Base-by-base conservation (phyloP, 1,140 invertebrate genomes). In the Maconellicoccus hirsutus region DNA sequence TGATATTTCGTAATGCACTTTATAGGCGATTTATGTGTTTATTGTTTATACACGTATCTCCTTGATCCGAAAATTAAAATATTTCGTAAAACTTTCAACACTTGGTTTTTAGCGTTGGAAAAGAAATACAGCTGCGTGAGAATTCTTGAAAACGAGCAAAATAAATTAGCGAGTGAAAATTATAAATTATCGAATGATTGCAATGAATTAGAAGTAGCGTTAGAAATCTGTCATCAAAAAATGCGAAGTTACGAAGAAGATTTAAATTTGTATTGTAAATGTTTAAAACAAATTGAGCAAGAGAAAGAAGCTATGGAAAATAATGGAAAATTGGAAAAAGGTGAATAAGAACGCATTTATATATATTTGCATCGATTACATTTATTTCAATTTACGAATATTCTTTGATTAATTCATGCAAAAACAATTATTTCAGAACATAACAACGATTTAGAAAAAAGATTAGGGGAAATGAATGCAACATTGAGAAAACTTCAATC, bases 161-260 rank as follows among this genome's bases (percentile, higher is more conserved):
- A 66, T 66, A 66, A 66, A 66, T 10, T 66, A 19, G 8, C 10
- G 25, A 25, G 25, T 23, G 61, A 66, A 25, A 66, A 66, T 66
- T 8, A 25, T 14, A 66, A 25, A 16, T 26, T 66, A 16, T 66
- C 61, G 19, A 66, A 66, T 10, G 61, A 66, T 16, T 66, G 61
- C 22, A 66, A 66, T 16, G 61, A 66, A 16, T 66, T 66, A 25
- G 61, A 66, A 66, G 10, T 66, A 3, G 61, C 61, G 22, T 66
- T 66, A 16, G 61, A 66, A 66, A 26, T 66, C 25, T 66, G 61
- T 26, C 61, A 66, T 23, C 61, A 66, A 12, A 66, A 66, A 66
- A 66, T 66, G 25, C 22, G 19, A 2, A 2, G 25, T 66, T 66
- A 66, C 61, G 61, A 66, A 4, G 22, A 66, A 2, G 61, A 66